Base-by-base conservation (phyloP, 2,797 vertebrate genomes). In the Fringilla coelebs region DNA sequence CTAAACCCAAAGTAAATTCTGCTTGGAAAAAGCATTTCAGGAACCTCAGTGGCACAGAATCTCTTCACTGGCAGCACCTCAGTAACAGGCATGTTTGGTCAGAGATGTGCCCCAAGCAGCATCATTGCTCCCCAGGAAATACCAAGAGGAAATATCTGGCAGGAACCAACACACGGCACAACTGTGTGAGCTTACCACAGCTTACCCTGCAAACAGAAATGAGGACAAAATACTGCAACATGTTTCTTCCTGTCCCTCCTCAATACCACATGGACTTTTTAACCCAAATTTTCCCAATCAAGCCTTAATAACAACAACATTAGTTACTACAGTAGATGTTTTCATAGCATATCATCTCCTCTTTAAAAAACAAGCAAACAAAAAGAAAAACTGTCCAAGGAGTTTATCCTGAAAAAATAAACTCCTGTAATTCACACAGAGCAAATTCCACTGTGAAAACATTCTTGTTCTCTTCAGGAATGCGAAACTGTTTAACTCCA, bases 401-500 rank as follows among this genome's bases (percentile, higher is more conserved):
- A 88, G 49, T 89, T 63, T 78, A 88, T 77, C 67, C 81, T 93
- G 77, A 93, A 96, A 89, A 94, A 96, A 95, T 88, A 95, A 96
- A 96, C 62, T 81, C 52, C 82, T 89, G 88, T 68, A 97, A 95
- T 61, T 85, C 83, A 90, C 76, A 94, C 31, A 87, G 85, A 78
- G 94, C 38, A 83, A 96, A 96, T 78, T 90, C 66, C 77, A 94
- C 84, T 93, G 60, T 82, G 88, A 90, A 88, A 97, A 96, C 88
- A 93, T 94, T 95, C 83, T 87, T 91, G 55, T 85, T 91, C 89
- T 90, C 58, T 87, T 85, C 78, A 94, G 91, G 92, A 96, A 97
- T 88, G 87, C 4, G 40, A 84, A 91, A 81, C 68, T 86, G 54
- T 90, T 91, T 83, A 90, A 94, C 79, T 95, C 88, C 68, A 77